Conservation (phyloP, 2,888 invertebrate genomes). For the Phengaris arion region DNA sequence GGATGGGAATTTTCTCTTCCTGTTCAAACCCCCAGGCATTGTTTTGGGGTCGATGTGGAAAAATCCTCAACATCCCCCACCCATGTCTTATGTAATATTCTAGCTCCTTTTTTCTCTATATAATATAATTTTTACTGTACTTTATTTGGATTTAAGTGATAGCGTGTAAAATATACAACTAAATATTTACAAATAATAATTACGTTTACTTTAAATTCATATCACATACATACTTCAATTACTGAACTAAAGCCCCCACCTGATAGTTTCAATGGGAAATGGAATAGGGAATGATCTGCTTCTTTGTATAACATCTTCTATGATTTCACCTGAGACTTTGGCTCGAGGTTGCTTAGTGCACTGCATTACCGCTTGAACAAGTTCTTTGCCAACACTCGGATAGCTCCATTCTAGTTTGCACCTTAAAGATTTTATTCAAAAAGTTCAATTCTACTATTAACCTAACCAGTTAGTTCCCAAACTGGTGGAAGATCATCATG, state of each 20-base stretch:
- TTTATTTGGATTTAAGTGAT: too few species aligned
- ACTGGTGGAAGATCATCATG: too few species aligned
- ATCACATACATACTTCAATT: constrained; percentile 40
- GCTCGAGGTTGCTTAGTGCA: constrained; percentile 43
- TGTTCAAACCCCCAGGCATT: too few species aligned
- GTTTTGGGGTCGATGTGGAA: too few species aligned
- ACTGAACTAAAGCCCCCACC: constrained; percentile 43
- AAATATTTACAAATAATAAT: too few species aligned
- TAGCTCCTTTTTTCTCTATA: too few species aligned
- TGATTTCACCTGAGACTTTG: constrained; percentile 41
- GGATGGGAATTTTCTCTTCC: too few species aligned
- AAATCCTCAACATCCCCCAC: too few species aligned
- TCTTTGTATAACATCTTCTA: constrained; percentile 45
- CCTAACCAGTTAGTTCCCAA: too few species aligned
- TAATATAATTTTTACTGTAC: too few species aligned
- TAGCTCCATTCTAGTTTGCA: constrained; percentile 74
- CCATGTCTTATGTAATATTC: too few species aligned
- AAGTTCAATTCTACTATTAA: not conserved
- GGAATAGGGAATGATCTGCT: constrained; percentile 50
- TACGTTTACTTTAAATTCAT: constrained; percentile 46
- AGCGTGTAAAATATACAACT: too few species aligned
- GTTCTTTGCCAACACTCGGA: constrained; percentile 69
- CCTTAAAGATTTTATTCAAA: constrained; percentile 46
- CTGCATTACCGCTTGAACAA: constrained; percentile 62
- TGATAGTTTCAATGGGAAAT: constrained; percentile 52